These are phyloP conservation scores for Halisarca cf. caerulea DNA, from an alignment of 37 sponge, comb jelly and placozoan species.

Conservation along the genomic window DNA sequence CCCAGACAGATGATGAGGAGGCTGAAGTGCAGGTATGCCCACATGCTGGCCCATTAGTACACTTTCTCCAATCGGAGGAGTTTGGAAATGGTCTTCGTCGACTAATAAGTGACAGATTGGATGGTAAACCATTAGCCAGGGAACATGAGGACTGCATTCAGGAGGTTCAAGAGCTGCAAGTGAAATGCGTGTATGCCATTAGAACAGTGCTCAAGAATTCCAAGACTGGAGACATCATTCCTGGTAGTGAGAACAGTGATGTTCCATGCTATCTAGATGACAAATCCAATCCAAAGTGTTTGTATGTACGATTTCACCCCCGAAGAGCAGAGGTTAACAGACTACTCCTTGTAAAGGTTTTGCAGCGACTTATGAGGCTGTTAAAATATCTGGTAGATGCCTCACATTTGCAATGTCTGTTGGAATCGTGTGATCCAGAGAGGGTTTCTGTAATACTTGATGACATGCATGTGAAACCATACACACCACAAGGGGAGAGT, in stretches of 20 bases:
- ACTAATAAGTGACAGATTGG: background rate
- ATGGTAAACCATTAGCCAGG: background rate
- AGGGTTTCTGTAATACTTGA: background rate
- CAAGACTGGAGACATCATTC: background rate
- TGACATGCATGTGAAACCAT: background rate
- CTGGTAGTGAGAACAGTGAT: background rate
- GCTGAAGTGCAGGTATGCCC: background rate
- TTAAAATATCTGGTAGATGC: background rate
- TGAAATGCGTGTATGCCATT: slow-evolving; percentile 26
- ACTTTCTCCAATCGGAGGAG: slow-evolving; percentile 1
- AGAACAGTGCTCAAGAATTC: background rate
- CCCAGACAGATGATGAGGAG: background rate
- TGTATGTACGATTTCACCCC: slow-evolving; percentile 22
- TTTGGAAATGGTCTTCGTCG: slow-evolving; percentile 15
- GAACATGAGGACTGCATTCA: background rate
- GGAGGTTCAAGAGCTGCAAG: background rate
- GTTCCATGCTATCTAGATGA: slow-evolving; percentile 23
- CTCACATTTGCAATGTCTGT: background rate
- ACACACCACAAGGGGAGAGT: background rate
- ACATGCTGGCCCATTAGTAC: background rate
- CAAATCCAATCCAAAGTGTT: background rate
- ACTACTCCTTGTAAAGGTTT: background rate
- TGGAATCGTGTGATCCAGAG: background rate
- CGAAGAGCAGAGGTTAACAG: background rate
- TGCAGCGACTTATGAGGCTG: background rate